Percentiles rank a stretch among this genome's conserved stretches.
Conservation (phyloP, 2,888 invertebrate species). For the Caenorhabditis doughertyi region DNA sequence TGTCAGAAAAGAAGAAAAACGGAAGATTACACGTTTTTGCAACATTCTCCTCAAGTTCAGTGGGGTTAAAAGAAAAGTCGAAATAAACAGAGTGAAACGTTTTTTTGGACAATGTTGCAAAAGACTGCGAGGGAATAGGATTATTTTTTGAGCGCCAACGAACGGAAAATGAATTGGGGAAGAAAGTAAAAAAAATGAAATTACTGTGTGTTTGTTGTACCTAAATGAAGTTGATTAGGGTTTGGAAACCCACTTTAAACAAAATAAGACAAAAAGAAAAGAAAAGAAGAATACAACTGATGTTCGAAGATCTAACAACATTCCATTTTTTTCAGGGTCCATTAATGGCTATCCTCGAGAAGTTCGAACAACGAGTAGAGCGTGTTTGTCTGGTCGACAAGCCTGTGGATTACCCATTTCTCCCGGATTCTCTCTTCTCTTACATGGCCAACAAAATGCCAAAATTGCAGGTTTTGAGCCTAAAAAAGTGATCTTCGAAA, state of each 20-base stretch:
- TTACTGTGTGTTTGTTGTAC: slow-evolving; percentile 18
- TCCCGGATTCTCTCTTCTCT: slow-evolving; percentile 82
- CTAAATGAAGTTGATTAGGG: slow-evolving; percentile 18
- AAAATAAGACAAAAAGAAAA: slow-evolving; percentile 6
- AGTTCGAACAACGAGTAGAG: slow-evolving; percentile 80
- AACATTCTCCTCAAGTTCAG: slow-evolving; percentile 36
- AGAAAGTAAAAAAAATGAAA: not conserved
- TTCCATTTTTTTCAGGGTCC: slow-evolving; percentile 77
- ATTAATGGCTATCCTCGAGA: slow-evolving; percentile 76
- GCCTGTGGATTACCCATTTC: slow-evolving; percentile 83
- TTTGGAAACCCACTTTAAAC: not conserved
- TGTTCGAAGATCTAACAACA: not conserved
- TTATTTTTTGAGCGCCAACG: slow-evolving; percentile 26
- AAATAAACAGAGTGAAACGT: slow-evolving; percentile 53
- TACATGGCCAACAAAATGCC: slow-evolving; percentile 81
- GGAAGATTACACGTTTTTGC: slow-evolving; percentile 56
- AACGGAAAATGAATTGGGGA: slow-evolving; percentile 41
- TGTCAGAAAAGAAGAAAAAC: slow-evolving; percentile 5
- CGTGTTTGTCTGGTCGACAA: slow-evolving; percentile 82
- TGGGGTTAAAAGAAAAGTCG: slow-evolving; percentile 2
- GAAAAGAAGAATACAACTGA: slow-evolving; percentile 11
- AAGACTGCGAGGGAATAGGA: slow-evolving; percentile 30
- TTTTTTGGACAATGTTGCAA: slow-evolving; percentile 41
- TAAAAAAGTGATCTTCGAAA: slow-evolving; percentile 18
- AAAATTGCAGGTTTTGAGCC: slow-evolving; percentile 74